Evolutionary conservation across 1,140 invertebrate species (phyloP), one percentile per base, ranked within the genome.

Genomic region (Temnothorax nylanderi): DNA sequence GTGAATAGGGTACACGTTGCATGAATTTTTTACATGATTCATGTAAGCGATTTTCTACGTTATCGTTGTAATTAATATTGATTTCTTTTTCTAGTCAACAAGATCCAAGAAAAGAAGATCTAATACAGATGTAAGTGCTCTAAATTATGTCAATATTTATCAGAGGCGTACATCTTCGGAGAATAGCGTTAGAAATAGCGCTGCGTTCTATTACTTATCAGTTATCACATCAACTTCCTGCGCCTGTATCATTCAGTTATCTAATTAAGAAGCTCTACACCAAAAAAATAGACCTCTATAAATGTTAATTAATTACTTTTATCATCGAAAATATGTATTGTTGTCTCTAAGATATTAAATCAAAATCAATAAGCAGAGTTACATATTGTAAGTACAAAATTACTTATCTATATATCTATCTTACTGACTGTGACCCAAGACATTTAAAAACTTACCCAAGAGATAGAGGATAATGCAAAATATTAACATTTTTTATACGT

Each of bases 221-320:
- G 44, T 21, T 54, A 72, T 51, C 26, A 5, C 16, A 67, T 5
- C 4, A 16, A 16, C n/a, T 47, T 69, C 8, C 7, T 56, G 11
- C 11, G 41, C 26, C 26, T 26, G 26, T 26, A 41, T 2, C 16
- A 32, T 7, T 8, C 71, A n/a, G 44, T 56, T 64, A 86, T 51
- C 41, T 67, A 74, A 69, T 69, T 67, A 75, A 76, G 67, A 87
- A 89, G 87, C 86, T 88, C 86, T n/a, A 89, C 81, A 87, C 93
- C 92, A 93, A 93, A 93, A 92, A 91, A 84, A 91, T 87, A 86
- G 88, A 92, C 81, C 65, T 89, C 74, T 77, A 80, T 74, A 67
- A 72, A 77, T 80, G 8, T 88, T 81, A 85, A 69, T 74, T 37
- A 60, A 67, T 54, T 44, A 54, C 54, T 56, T 71, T 54, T 67